Evolutionary conservation across 2,888 invertebrate species (phyloP).

Genomic region (Poecilus cupreus): DNA sequence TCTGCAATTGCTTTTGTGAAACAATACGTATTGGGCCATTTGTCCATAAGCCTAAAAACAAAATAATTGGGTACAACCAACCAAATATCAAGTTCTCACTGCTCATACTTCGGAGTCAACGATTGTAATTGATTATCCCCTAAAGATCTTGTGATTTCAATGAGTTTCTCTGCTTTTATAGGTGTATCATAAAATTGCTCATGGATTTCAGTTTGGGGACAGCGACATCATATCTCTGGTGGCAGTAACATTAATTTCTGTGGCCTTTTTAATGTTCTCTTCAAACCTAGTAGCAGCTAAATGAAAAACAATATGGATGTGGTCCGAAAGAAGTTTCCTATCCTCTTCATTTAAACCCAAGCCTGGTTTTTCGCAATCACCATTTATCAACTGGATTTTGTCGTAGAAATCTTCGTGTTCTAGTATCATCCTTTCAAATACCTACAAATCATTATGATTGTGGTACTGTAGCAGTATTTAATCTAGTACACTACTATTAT

Average conservation of each 20-base stretch:
- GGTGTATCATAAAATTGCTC: constrained; percentile 74
- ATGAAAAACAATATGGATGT: constrained; percentile 82
- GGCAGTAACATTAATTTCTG: constrained; percentile 81
- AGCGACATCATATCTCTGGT: constrained; percentile 78
- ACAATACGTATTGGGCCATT: constrained; percentile 84
- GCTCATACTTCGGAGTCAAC: constrained; percentile 67
- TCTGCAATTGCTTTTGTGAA: constrained; percentile 85
- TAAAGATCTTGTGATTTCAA: constrained; percentile 66
- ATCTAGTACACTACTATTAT: too few species aligned
- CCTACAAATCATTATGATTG: too few species aligned
- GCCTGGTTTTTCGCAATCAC: constrained; percentile 15
- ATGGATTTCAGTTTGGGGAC: constrained; percentile 63
- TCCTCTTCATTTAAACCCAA: background rate
- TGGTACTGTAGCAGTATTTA: too few species aligned
- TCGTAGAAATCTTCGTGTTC: constrained; percentile 27
- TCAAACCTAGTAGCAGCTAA: constrained; percentile 86
- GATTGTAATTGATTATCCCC: constrained; percentile 70
- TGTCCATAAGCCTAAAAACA: constrained; percentile 73
- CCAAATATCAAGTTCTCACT: background rate
- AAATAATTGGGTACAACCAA: too few species aligned
- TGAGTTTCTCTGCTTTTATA: constrained; percentile 72
- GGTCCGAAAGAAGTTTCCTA: constrained; percentile 70
- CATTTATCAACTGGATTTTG: constrained; percentile 20
- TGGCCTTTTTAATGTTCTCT: constrained; percentile 80
- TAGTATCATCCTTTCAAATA: constrained; percentile 24